phyloP scores from a whole-genome alignment of 2,888 invertebrate species.

The Plagodis pulveraria region DNA sequence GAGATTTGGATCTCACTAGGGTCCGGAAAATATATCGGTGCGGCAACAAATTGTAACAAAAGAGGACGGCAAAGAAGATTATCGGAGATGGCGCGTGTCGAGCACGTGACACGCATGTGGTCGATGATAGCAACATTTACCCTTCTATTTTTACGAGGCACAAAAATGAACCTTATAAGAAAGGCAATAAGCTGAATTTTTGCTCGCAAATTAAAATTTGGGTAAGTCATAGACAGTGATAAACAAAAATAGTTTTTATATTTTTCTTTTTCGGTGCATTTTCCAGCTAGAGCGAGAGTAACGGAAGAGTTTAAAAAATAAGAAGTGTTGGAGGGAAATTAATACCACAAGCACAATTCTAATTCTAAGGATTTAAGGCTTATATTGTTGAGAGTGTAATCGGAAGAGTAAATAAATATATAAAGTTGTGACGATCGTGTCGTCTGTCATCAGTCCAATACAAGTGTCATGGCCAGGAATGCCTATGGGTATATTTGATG shows the following conservation, averaged over 20 bases:
- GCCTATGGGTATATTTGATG: slow-evolving; percentile 48
- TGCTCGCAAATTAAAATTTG: not conserved
- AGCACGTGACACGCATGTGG: slow-evolving; percentile 76
- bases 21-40: slow-evolving; percentile 60
- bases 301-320: slow-evolving; percentile 67
- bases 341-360: slow-evolving; percentile 67
- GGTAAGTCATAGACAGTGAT: slow-evolving; percentile 39
- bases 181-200: slow-evolving; percentile 28
- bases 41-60: slow-evolving; percentile 83
- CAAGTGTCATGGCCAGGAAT: slow-evolving; percentile 67
- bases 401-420: slow-evolving; percentile 77
- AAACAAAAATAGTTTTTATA: slow-evolving; percentile 50
- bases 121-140: slow-evolving; percentile 65
- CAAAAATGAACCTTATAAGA: slow-evolving; percentile 38
- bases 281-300: slow-evolving; percentile 30
- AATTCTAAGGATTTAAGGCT: slow-evolving; percentile 81
- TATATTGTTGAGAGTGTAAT: slow-evolving; percentile 80
- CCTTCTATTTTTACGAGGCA: slow-evolving; percentile 48
- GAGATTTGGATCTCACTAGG: slow-evolving; percentile 71
- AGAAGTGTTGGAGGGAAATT: slow-evolving; percentile 83
- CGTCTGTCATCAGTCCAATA: slow-evolving; percentile 54
- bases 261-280: slow-evolving; percentile 35
- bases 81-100: slow-evolving; percentile 76
- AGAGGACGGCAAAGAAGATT: slow-evolving; percentile 80
- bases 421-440: slow-evolving; percentile 54